Evolutionary conservation across 2,113 vertebrate species (phyloP), one percentile per base, ranked within the genome.

Genomic region (Lepus europaeus): DNA sequence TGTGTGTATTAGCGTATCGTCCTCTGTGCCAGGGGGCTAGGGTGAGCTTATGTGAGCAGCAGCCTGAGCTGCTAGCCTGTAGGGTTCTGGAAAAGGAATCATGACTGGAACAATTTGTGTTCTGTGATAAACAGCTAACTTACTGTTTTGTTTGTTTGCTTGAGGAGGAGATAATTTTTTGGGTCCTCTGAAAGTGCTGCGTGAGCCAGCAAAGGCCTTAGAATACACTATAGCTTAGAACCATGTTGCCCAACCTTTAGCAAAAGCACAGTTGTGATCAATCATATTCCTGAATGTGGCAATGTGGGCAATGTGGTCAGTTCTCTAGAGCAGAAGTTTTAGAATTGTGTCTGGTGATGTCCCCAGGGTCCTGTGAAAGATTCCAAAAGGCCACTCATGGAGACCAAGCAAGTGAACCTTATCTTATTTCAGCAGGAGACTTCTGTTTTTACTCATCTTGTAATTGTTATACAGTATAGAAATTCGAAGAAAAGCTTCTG

Each of bases 171-270:
- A 9, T 68, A 27, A 49, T 16, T 53, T 88, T 88, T 68, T 85
- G 23, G 63, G 49, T 78, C 9, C 89, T 4, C 70, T 2, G 45
- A 27, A 94, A 81, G 53, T 56, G 53, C 29, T 27, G 36, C 73
- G 25, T 11, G 23, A 81, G 4, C n/a, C 73, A 68, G 13, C 20
- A 69, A 33, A 49, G 6, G 7, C 59, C 36, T 93, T 80, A 70
- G 66, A 91, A 80, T 83, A 91, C 79, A 39, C 31, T 83, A 17
- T 20, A 74, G 72, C 82, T 94, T 91, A 70, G 45, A 56, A n/a
- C 45, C 23, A 36, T 45, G 29, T 45, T 91, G 23, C 2, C 12
- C 53, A 87, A 31, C 36, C 51, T 29, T 79, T 59, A 66, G 19
- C 39, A 93, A 73, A 74, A 86, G 10, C 64, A 45, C 23, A 33